Evolutionary conservation across 2,113 vertebrate genomes (phyloP).

Genomic region (Datnioides undecimradiatus): DNA sequence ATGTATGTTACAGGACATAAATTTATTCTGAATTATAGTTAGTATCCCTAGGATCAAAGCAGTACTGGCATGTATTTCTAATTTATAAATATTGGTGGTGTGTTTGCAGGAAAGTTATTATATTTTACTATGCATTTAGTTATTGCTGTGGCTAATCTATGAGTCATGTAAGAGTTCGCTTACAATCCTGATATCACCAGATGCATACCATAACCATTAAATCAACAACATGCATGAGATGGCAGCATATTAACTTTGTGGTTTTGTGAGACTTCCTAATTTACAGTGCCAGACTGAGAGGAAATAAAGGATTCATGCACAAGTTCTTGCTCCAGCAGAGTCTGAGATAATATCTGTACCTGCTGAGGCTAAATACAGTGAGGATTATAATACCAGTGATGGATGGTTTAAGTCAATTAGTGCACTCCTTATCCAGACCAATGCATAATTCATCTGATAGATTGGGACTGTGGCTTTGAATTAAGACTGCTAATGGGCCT

Average conservation of each 20-base stretch:
- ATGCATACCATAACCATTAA: not conserved
- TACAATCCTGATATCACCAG: fast-evolving
- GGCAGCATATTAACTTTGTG: not conserved
- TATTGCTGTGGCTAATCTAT: not conserved
- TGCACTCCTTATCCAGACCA: conserved; percentile 75
- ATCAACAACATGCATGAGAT: not conserved
- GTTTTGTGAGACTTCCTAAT: not conserved
- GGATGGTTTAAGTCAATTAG: conserved; percentile 75
- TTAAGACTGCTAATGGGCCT: conserved; percentile 77
- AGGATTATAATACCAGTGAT: conserved; percentile 73
- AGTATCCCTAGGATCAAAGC: not conserved
- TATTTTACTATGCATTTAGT: not conserved
- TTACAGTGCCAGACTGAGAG: not conserved
- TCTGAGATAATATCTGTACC: conserved; percentile 52
- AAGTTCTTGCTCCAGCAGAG: not conserved
- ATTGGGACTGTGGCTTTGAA: conserved; percentile 79
- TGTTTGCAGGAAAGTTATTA: conserved; percentile 7
- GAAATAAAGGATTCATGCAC: not conserved
- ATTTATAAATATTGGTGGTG: not conserved
- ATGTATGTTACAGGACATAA: not conserved
- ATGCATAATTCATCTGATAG: conserved; percentile 84
- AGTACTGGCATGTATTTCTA: not conserved
- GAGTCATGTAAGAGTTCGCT: not conserved
- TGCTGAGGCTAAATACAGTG: conserved; percentile 55
- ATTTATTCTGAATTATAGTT: not conserved